Evolutionary conservation across 2,888 invertebrate genomes (phyloP).

Genomic region (Diarsia mendica): DNA sequence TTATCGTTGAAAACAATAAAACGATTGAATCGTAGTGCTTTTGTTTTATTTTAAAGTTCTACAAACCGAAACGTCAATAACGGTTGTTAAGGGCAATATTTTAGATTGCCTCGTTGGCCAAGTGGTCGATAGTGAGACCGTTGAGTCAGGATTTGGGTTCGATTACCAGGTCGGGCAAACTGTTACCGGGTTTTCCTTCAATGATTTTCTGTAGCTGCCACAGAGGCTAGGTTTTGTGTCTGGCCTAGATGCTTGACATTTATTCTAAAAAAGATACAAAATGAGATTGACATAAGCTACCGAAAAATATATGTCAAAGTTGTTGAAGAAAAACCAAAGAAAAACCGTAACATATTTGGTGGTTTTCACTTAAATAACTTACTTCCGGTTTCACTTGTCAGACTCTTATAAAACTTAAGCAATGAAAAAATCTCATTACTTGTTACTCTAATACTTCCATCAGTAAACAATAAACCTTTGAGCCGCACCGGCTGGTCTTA

Average conservation of each 20-base stretch:
- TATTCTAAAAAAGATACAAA: not conserved
- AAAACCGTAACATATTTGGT: too few relatives aligned
- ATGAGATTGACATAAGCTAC: not conserved
- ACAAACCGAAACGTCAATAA: not conserved
- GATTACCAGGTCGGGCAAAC: not conserved
- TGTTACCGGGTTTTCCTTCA: not conserved
- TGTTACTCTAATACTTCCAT: not conserved
- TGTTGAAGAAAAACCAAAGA: too few relatives aligned
- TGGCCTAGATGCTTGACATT: not conserved
- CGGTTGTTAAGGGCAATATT: not conserved
- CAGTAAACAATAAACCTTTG: not conserved
- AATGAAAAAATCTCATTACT: not conserved
- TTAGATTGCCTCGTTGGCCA: not conserved
- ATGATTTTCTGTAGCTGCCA: not conserved
- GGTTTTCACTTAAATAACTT: too few relatives aligned
- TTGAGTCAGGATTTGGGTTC: not conserved
- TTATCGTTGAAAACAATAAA: conserved; percentile 70
- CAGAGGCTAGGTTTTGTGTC: not conserved
- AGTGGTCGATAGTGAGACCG: not conserved
- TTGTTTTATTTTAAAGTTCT: conserved; percentile 46
- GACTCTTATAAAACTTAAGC: not conserved
- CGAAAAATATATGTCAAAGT: not conserved
- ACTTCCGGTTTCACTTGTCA: not conserved
- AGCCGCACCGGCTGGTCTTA: too few relatives aligned
- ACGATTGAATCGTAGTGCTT: conserved; percentile 74